A percentile compares a stretch with the other conserved stretches of the same genome.
These are phyloP conservation scores for Plotosus lineatus DNA, from an alignment of 2,113 vertebrate genomes.

Conservation along the genomic window DNA sequence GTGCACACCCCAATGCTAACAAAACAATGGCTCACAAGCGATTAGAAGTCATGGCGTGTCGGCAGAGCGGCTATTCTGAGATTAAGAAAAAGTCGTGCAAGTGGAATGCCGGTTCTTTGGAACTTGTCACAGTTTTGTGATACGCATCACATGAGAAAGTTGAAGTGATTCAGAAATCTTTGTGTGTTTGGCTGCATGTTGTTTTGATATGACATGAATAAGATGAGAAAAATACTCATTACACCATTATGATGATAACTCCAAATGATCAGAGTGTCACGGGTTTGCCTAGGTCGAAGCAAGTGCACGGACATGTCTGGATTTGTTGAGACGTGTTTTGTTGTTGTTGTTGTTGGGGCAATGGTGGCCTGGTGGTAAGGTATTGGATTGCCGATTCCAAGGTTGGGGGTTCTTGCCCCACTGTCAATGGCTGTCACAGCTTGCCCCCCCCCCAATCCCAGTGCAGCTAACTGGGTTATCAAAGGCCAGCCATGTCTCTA, in stretches of 20 bases:
- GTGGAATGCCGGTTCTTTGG: not conserved
- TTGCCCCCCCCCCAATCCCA: too few relatives aligned
- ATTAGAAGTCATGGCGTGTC: not conserved
- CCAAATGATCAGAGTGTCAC: not conserved
- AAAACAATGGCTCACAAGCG: not conserved
- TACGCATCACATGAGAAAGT: not conserved
- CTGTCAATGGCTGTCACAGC: too few relatives aligned
- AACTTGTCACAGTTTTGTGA: not conserved
- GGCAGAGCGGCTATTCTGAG: not conserved
- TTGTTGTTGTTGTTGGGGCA: too few relatives aligned
- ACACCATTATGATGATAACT: not conserved
- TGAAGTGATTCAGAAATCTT: not conserved
- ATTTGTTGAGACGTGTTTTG: constrained; percentile 17
- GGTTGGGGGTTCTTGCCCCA: too few relatives aligned
- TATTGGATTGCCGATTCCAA: too few relatives aligned
- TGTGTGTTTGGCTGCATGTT: not conserved
- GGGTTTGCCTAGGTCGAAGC: constrained; percentile 22
- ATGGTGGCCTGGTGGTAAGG: too few relatives aligned
- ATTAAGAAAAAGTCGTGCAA: not conserved
- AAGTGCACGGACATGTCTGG: not conserved
- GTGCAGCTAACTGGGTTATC: too few relatives aligned
- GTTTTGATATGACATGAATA: not conserved
- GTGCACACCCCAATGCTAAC: not conserved
- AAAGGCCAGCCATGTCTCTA: too few relatives aligned
- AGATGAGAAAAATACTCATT: not conserved